Evolutionary conservation across 2,797 vertebrate species (phyloP), one percentile per base, ranked within the genome.

Genomic region (Carcharodon carcharias): DNA sequence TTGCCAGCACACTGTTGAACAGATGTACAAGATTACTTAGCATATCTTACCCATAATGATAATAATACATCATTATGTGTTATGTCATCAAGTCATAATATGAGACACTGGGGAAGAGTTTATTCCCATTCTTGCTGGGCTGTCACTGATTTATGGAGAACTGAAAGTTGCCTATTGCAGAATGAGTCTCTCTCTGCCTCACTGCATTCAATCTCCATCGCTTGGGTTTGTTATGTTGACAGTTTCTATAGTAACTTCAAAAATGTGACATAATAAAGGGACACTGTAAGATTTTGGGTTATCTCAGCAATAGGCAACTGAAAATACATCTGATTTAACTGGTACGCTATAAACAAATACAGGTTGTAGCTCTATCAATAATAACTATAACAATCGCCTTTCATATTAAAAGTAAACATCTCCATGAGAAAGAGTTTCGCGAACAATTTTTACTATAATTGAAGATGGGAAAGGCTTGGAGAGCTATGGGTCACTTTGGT

Each of bases 21-120:
- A 95, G 94, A 95, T 95, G 94, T 95, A 69, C 8, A 31, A 58
- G 94, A 95, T 95, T 95, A 95, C 94, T 95, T 95, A 95, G 94
- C 69, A 28, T 56, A 95, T 95, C 94, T 95, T 69, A 77, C 28
- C 94, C 69, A 56, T 95, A 95, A 95, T 95, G 94, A 95, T 77
- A 58, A 45, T 58, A 77, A 95, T 95, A 95, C 69, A 95, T 95
- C 94, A 95, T 95, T 95, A 54, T 56, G 16, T 77, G 31, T 77
- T 95, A 95, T 95, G 69, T 95, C 94, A 95, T 95, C 69, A 71
- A 77, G 69, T 56, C 94, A 77, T 26, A 95, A n/a, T 77, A 77
- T 95, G 94, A 95, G 69, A 8, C 94, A 1, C 50, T 95, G 69
- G 94, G 94, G 71, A 95, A 35, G 26, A 16, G 67, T 56, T 77